Percentiles rank a stretch among this genome's conserved stretches.
These are phyloP conservation scores for Anabacerthia variegaticeps DNA, from an alignment of 2,797 vertebrate genomes.

Conservation along the genomic window DNA sequence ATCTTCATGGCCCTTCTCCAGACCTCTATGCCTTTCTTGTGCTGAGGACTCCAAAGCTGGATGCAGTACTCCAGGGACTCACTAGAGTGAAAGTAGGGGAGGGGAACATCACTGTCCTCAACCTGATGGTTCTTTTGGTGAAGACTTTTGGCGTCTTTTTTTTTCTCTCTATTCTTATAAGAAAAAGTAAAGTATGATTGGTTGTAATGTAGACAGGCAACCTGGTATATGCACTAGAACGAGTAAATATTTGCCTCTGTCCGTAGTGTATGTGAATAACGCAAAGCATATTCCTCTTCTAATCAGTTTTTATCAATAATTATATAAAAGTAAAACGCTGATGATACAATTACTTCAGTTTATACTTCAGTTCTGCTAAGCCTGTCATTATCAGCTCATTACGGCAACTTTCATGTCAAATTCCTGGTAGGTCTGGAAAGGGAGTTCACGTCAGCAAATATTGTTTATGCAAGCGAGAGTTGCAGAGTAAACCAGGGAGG, in stretches of 20 bases:
- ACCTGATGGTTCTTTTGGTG: not conserved
- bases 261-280: not conserved
- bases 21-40: not conserved
- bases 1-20: not conserved
- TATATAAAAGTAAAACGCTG: not conserved
- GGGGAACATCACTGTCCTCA: not conserved
- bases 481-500: not conserved
- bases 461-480: not conserved
- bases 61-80: not conserved
- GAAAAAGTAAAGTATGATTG: not conserved
- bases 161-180: not conserved
- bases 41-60: not conserved
- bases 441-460: not conserved
- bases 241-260: not conserved
- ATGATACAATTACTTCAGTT: not conserved
- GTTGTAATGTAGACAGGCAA: not conserved
- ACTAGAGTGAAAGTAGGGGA: not conserved
- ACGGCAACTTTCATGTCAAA: not conserved
- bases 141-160: accelerated
- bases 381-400: not conserved
- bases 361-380: not conserved
- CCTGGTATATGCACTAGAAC: not conserved
- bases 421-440: not conserved
- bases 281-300: not conserved
- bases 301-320: not conserved